Conservation (phyloP, 2,888 invertebrate genomes). For the Hyles lineata region DNA sequence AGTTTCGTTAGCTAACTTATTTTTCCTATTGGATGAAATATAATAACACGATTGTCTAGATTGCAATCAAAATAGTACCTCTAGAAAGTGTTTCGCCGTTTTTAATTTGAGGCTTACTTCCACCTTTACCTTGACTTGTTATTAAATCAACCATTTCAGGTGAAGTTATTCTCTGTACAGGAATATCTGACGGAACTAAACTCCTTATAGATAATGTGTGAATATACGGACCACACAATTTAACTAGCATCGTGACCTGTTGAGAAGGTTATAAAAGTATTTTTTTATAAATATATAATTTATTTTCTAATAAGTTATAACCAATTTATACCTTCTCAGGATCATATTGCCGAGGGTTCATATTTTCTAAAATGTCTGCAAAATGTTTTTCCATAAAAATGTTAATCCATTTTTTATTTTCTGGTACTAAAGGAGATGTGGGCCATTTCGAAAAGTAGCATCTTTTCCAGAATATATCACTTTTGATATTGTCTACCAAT, state of each 20-base stretch:
- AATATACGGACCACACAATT: slow-evolving; percentile 76
- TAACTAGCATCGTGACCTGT: slow-evolving; percentile 71
- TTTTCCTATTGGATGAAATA: not conserved
- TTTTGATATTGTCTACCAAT: slow-evolving; percentile 76
- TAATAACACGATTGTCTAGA: not conserved
- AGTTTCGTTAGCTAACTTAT: not conserved
- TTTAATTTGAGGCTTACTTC: slow-evolving; percentile 51
- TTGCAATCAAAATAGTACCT: slow-evolving; percentile 51
- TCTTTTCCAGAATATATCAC: slow-evolving; percentile 79
- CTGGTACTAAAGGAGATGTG: slow-evolving; percentile 56
- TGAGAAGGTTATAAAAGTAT: slow-evolving; percentile 29
- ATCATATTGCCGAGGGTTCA: slow-evolving; percentile 78
- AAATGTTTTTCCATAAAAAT: slow-evolving; percentile 77
- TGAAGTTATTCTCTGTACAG: slow-evolving; percentile 71
- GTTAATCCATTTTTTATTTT: slow-evolving; percentile 72
- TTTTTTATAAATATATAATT: slow-evolving; percentile 26
- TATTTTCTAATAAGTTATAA: not conserved
- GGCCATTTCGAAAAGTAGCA: slow-evolving; percentile 71
- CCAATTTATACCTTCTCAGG: slow-evolving; percentile 72
- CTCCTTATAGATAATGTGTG: slow-evolving; percentile 71
- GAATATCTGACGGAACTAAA: slow-evolving; percentile 74
- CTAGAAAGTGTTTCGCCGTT: slow-evolving; percentile 58
- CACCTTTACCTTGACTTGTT: slow-evolving; percentile 64
- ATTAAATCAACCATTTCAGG: slow-evolving; percentile 78
- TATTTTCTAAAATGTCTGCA: slow-evolving; percentile 75